Base-by-base conservation (phyloP, 2,888 invertebrate genomes). In the Neria commutata region DNA sequence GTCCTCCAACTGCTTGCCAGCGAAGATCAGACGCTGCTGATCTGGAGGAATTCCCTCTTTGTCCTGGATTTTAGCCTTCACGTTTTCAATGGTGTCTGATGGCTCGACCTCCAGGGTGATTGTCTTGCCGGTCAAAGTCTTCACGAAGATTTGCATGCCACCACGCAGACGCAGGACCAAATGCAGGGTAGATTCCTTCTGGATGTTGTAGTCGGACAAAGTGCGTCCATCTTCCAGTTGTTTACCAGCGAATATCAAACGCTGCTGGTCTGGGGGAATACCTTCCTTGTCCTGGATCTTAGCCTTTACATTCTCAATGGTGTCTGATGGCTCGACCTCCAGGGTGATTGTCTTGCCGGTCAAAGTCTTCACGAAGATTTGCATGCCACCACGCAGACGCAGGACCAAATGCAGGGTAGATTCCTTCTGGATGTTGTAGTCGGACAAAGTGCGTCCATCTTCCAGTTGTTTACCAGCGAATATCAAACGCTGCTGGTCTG, bases 1-100 rank as follows among this genome's bases (percentile, higher is more conserved):
- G 59, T 71, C 71, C 21, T 71, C 71, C 51, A 71, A 40, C 19
- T 72, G 71, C 53, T 71, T 72, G 3, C 71, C 71, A 11, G 71
- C 71, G 21, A 72, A 72, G 45, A 72, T 72, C 23, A 72, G 62
- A 68, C 72, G 72, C 42, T 73, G 72, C 54, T 73, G 72, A 23
- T 73, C 72, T 71, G 72, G 72, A 2, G 72, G 72, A 47, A 72
- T 72, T 6, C 72, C 72, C 45, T 72, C 72, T 59, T 72, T 72
- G 48, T 72, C 71, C 25, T 70, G 72, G 50, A 71, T 71, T 42
- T 71, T 42, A 14, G 42, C 42, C 42, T 42, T 42, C 8, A 42
- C 42, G 42, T 42, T 42, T 21, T 42, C 42, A 19, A 42, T 42
- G 42, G 42, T 42, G 14, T 42, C 42, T 5, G 42, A 42, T 19